Conservation (phyloP, 2,113 vertebrate genomes). For the Haemorhous mexicanus region DNA sequence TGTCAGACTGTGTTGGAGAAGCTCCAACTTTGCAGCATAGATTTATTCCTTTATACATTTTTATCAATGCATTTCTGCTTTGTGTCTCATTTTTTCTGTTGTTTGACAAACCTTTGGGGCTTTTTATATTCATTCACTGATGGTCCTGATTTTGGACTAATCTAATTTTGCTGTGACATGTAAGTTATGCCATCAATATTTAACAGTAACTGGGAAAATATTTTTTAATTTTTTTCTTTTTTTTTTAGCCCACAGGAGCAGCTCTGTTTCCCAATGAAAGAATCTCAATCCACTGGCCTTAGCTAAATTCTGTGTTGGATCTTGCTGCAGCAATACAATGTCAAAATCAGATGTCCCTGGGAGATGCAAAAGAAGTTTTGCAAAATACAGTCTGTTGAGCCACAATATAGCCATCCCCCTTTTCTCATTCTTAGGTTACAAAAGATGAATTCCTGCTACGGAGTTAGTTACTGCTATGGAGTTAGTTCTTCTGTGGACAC, state of each 20-base stretch:
- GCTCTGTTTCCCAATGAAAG: background rate
- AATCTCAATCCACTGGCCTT: background rate
- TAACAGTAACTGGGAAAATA: background rate
- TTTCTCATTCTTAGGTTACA: constrained; percentile 43
- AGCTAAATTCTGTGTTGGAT: background rate
- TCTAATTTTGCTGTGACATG: background rate
- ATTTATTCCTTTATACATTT: background rate
- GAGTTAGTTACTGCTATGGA: constrained; percentile 50
- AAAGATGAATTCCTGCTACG: constrained; percentile 56
- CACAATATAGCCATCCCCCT: background rate
- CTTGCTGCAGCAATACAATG: background rate
- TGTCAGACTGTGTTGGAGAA: background rate
- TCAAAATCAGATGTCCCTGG: background rate
- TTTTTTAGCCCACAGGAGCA: background rate
- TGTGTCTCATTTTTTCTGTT: background rate
- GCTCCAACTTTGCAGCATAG: background rate
- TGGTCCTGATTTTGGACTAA: background rate
- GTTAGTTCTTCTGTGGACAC: constrained; percentile 62
- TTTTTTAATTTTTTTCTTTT: background rate
- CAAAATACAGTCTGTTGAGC: background rate
- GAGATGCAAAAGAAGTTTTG: background rate
- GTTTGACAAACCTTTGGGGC: background rate
- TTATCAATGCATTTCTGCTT: background rate
- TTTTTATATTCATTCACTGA: background rate
- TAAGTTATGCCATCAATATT: background rate